Percentiles rank a stretch among this genome's conserved stretches.
These are phyloP conservation scores for Tetranychus urticae DNA, from an alignment of 1,140 invertebrate genomes.

Conservation along the genomic window DNA sequence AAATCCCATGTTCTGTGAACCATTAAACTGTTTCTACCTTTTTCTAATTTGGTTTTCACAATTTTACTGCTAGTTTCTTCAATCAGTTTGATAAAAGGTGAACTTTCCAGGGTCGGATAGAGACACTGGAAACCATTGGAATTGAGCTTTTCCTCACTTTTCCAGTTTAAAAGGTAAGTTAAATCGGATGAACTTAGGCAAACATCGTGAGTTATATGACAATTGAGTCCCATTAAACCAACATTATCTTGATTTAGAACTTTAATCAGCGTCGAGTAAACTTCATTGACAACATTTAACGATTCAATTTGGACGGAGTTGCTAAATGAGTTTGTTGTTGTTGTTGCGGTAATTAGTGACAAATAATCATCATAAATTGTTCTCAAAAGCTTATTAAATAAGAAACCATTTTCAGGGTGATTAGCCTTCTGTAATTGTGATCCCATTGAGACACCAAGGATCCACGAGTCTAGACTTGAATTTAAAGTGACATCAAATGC, in stretches of 20 bases:
- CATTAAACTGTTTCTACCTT: background rate
- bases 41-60: background rate
- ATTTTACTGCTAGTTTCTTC: background rate
- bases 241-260: slow-evolving; percentile 7
- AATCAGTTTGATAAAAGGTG: background rate
- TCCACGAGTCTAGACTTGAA: slow-evolving; percentile 15
- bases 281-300: slow-evolving; percentile 8
- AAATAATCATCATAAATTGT: slow-evolving; percentile 13
- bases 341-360: slow-evolving; percentile 9
- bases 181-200: slow-evolving; percentile 19
- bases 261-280: slow-evolving; percentile 7
- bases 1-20: slow-evolving; percentile 10
- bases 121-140: slow-evolving; percentile 9
- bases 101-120: background rate
- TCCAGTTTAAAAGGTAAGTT: slow-evolving; percentile 17
- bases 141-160: slow-evolving; percentile 14
- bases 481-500: slow-evolving; percentile 18
- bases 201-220: slow-evolving; percentile 14
- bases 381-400: slow-evolving; percentile 9
- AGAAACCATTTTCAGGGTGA: slow-evolving; percentile 3
- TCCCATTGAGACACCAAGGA: slow-evolving; percentile 17
- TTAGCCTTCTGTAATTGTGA: slow-evolving; percentile 10
- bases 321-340: too few relatives aligned
- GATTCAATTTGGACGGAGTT: too few relatives aligned
- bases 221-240: slow-evolving; percentile 16